Evolutionary conservation across 92 coral and sea anemone genomes (phyloP).

Genomic region (Palythoa grandis): DNA sequence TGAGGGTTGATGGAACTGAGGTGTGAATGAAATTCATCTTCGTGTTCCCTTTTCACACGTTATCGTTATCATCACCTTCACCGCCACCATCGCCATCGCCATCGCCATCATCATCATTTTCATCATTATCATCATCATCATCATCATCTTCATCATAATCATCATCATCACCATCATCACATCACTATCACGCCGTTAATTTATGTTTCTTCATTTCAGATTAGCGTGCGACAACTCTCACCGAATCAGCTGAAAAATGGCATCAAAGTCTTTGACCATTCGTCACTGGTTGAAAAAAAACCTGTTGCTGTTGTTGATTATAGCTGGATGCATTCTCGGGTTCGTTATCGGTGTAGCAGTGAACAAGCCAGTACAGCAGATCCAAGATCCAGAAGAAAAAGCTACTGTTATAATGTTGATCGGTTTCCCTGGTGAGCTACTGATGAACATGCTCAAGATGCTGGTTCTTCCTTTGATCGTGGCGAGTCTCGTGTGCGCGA

Average conservation of each 20-base stretch:
- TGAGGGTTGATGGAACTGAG: no score
- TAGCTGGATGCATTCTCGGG: constrained; percentile 79
- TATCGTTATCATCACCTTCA: no score
- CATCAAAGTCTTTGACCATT: background rate
- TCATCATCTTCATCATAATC: no score
- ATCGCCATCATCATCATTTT: no score
- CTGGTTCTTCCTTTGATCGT: constrained; percentile 80
- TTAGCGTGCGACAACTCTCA: background rate
- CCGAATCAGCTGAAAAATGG: background rate
- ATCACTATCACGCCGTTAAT: background rate
- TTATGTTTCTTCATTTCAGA: background rate
- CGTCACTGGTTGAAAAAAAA: constrained; percentile 50
- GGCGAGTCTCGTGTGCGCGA: constrained; percentile 84
- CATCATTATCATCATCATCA: no score
- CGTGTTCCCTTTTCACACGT: no score
- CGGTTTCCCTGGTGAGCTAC: constrained; percentile 86
- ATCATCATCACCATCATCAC: no score
- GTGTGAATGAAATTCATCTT: no score
- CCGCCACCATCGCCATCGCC: no score
- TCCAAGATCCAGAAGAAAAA: constrained; percentile 64
- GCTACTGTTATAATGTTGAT: constrained; percentile 73
- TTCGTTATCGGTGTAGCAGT: constrained; percentile 73
- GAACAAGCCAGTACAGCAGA: constrained; percentile 66
- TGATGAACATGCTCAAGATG: constrained; percentile 88
- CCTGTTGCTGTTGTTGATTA: constrained; percentile 67